Conservation (phyloP, 1,140 invertebrate species). For the Cydia amplana region DNA sequence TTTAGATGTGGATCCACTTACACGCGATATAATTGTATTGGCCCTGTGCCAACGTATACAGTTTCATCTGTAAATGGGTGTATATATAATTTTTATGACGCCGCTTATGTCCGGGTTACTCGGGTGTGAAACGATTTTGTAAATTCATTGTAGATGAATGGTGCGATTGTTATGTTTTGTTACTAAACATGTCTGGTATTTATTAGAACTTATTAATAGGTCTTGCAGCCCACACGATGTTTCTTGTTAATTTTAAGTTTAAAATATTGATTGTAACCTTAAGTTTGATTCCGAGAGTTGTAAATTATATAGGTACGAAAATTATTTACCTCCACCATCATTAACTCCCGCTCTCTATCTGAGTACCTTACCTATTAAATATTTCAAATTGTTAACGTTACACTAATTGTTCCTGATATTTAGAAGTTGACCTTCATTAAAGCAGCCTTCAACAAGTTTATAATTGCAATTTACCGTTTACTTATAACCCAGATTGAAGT, state of each 20-base stretch:
- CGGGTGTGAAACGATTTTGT: constrained; percentile 30
- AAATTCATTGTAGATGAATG: constrained; percentile 23
- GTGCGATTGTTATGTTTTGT: constrained; percentile 21
- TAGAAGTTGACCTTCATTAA: no score
- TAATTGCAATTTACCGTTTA: no score
- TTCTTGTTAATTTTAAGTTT: neutral
- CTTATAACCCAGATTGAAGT: no score
- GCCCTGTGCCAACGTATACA: constrained; percentile 48
- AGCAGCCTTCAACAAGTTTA: no score
- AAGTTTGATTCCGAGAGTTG: no score
- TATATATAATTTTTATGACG: constrained; percentile 61
- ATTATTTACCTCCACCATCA: no score
- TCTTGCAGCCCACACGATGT: neutral
- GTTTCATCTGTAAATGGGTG: constrained; percentile 60
- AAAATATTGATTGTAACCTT: no score
- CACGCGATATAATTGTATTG: constrained; percentile 58
- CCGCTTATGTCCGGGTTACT: constrained; percentile 36
- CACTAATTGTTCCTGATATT: no score
- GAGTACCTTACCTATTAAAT: no score
- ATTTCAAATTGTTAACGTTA: no score
- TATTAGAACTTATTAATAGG: neutral
- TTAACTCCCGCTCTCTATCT: no score
- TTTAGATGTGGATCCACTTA: constrained; percentile 50
- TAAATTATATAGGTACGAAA: no score
- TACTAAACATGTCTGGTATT: neutral